Conservation (phyloP, 2,113 vertebrate species). For the Ahaetulla prasina region DNA sequence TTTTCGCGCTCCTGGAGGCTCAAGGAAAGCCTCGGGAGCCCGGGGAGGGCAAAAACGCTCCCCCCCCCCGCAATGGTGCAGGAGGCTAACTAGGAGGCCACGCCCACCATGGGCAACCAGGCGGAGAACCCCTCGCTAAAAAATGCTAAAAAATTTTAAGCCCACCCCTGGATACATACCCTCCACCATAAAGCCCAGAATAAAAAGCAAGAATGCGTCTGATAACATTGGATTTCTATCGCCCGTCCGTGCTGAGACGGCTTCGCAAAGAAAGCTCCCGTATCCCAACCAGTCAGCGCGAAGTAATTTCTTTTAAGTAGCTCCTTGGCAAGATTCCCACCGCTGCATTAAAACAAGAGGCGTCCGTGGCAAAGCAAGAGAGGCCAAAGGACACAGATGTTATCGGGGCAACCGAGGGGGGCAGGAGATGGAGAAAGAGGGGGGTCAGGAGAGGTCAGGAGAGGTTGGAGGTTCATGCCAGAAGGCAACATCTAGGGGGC, state of each 20-base stretch:
- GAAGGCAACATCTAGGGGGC: no score
- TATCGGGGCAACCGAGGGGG: neutral
- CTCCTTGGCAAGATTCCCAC: neutral
- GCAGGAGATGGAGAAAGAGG: neutral
- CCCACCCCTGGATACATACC: no score
- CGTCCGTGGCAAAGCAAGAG: neutral
- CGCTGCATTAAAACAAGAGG: neutral
- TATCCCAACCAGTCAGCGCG: neutral
- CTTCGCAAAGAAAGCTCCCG: no score
- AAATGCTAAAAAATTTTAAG: no score
- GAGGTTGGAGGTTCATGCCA: neutral
- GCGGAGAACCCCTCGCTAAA: no score
- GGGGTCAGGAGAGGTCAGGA: neutral
- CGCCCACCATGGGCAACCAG: no score
- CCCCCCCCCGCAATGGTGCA: no score
- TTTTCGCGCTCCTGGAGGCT: no score
- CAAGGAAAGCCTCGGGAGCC: no score
- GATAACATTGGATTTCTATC: neutral
- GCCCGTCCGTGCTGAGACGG: neutral
- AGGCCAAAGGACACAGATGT: neutral
- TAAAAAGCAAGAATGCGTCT: neutral
- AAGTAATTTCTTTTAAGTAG: constrained; percentile 1
- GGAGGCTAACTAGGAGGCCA: no score
- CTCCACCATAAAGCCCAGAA: neutral
- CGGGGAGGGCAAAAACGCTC: no score